These are phyloP conservation scores for Himalopsyche kuldschensis DNA, from an alignment of 2,888 invertebrate genomes.

Conservation along the genomic window DNA sequence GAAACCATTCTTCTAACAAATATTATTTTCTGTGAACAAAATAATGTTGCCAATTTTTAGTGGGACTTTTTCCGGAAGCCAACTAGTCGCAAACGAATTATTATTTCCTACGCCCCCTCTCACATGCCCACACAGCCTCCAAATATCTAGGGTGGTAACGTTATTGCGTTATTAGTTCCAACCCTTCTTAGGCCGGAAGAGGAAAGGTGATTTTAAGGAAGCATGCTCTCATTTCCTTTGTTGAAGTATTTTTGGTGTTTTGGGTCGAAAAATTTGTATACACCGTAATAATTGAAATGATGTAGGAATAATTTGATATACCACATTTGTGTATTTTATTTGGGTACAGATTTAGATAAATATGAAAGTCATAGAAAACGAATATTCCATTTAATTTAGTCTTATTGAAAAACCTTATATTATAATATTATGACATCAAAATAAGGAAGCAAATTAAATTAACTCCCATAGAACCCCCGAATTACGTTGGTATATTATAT, in stretches of 20 bases:
- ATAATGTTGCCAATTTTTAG: too few relatives aligned
- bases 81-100: not conserved
- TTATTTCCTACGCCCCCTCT: not conserved
- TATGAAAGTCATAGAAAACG: too few relatives aligned
- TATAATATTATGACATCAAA: too few relatives aligned
- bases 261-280: not conserved
- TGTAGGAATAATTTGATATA: not conserved
- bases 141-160: not conserved
- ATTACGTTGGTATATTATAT: too few relatives aligned
- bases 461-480: too few relatives aligned
- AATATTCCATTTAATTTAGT: too few relatives aligned
- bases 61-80: not conserved
- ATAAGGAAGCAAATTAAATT: too few relatives aligned
- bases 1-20: too few relatives aligned
- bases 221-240: not conserved
- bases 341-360: not conserved
- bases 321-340: not conserved
- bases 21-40: too few relatives aligned
- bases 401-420: too few relatives aligned
- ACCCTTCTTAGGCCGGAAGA: not conserved
- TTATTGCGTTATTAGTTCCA: not conserved
- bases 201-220: not conserved
- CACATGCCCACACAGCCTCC: not conserved
- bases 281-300: not conserved
- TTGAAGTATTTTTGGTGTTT: not conserved